Conservation (phyloP, 1,140 invertebrate genomes). For the Bombus impatiens region DNA sequence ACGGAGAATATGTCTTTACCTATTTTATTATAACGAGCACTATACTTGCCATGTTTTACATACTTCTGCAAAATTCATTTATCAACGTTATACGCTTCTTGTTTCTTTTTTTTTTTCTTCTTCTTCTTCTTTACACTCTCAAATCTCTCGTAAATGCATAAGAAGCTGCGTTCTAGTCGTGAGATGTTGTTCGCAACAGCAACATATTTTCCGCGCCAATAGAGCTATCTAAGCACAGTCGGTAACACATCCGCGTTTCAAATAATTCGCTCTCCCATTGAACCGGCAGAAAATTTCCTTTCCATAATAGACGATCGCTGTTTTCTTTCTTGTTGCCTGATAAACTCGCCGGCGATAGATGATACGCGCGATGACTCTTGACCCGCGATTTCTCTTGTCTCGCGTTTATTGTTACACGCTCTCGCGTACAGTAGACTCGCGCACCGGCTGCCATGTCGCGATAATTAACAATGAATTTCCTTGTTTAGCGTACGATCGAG, state of each 20-base stretch:
- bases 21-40: no score
- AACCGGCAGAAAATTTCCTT: conserved; percentile 14
- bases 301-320: not conserved
- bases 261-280: not conserved
- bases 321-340: not conserved
- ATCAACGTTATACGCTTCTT: no score
- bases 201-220: no score
- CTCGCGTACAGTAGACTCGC: not conserved
- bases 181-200: no score
- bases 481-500: conserved; percentile 2
- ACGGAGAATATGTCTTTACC: no score
- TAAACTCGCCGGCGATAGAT: conserved; percentile 11
- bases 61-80: no score
- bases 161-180: no score
- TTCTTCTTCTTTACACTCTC: no score
- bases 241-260: not conserved
- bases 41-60: no score
- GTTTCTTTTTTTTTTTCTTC: fast-evolving
- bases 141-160: no score
- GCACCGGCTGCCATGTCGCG: not conserved
- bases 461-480: conserved; percentile 43
- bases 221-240: not conserved
- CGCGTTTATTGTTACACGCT: not conserved
- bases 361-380: conserved; percentile 34
- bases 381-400: conserved; percentile 48